A percentile compares a stretch with the other conserved stretches of the same genome.
Conservation (phyloP, 2,113 vertebrate genomes). For the Psammodynastes pulverulentus region DNA sequence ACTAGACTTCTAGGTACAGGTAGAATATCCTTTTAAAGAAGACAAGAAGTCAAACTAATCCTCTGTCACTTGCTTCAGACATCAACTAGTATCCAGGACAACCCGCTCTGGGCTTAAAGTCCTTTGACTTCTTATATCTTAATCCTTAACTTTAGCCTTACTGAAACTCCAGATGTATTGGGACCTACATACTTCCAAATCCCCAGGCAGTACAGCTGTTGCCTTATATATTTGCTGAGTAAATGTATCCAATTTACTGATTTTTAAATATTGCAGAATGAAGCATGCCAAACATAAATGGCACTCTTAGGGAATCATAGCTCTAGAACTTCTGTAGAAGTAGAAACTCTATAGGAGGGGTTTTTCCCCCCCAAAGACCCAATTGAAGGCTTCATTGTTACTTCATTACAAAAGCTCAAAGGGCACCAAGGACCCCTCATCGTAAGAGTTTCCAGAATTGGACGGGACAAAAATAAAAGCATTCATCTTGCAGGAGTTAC, state of each 20-base stretch:
- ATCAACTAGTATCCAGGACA: too few species aligned
- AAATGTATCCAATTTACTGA: not conserved
- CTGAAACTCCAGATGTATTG: not conserved
- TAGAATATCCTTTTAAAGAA: not conserved
- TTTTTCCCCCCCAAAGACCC: fast-evolving
- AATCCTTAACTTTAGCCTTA: not conserved
- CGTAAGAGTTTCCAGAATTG: not conserved
- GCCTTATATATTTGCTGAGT: not conserved
- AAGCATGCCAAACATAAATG: not conserved
- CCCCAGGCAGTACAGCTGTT: not conserved
- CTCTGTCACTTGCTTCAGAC: not conserved
- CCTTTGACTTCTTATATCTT: not conserved
- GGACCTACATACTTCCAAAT: not conserved
- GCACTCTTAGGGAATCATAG: not conserved
- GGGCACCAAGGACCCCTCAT: not conserved
- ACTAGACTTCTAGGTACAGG: not conserved
- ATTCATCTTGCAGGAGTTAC: not conserved
- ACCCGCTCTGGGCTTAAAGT: not conserved
- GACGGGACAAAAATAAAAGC: not conserved
- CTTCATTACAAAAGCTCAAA: not conserved
- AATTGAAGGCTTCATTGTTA: not conserved
- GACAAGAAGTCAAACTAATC: not conserved
- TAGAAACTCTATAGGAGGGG: not conserved
- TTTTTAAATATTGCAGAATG: not conserved
- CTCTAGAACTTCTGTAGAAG: not conserved